Conservation (phyloP, 2,113 vertebrate genomes). For the Gallinago paraguaiae region DNA sequence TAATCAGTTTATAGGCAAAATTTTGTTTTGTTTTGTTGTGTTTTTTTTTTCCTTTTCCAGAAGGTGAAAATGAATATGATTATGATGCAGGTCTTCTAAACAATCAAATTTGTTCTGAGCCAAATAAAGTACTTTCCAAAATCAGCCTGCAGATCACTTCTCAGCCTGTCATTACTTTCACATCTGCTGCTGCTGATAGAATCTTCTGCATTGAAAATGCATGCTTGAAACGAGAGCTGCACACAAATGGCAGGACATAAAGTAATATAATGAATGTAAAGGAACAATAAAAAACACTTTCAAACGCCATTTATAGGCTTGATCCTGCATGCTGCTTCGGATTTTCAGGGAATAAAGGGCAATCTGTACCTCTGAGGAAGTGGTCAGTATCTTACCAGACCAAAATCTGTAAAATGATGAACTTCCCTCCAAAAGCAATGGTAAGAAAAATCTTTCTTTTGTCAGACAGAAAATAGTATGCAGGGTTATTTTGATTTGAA, state of each 20-base stretch:
- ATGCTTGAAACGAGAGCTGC: neutral
- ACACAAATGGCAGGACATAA: neutral
- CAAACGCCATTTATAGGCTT: neutral
- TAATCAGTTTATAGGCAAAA: neutral
- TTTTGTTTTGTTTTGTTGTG: neutral
- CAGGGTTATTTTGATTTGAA: neutral
- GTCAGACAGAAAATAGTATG: neutral
- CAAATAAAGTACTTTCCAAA: conserved; percentile 40
- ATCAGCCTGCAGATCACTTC: conserved; percentile 13
- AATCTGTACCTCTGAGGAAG: neutral
- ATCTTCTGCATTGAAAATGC: conserved; percentile 15
- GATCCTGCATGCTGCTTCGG: neutral
- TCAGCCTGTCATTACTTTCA: conserved; percentile 36
- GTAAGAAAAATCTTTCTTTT: neutral
- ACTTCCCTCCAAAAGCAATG: neutral
- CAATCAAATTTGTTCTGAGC: conserved; percentile 6
- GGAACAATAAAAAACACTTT: neutral
- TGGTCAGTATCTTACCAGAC: neutral
- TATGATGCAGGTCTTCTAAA: conserved; percentile 16
- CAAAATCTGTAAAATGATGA: neutral
- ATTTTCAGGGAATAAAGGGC: neutral
- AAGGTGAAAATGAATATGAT: neutral
- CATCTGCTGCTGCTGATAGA: conserved; percentile 2
- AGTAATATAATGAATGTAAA: neutral
- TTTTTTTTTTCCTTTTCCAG: neutral